Conservation (phyloP, 2,888 invertebrate genomes). For the Lamellibrachia columna region DNA sequence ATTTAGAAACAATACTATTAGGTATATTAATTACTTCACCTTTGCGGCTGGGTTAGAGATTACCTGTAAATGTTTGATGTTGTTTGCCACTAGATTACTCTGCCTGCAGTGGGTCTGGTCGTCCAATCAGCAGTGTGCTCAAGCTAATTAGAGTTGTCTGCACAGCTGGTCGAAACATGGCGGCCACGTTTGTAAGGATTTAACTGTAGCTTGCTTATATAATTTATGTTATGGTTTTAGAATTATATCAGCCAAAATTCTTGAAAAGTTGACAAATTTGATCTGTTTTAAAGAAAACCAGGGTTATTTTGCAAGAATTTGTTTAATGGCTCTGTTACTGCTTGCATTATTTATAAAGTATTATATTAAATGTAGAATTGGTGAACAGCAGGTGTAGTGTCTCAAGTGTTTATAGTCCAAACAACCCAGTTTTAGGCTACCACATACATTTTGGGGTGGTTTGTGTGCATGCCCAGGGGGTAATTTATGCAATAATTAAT, state of each 20-base stretch:
- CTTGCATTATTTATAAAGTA: too few relatives aligned
- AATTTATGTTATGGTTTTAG: background rate
- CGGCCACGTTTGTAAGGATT: constrained; percentile 68
- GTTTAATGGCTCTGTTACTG: too few relatives aligned
- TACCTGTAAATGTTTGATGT: background rate
- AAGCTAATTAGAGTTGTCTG: constrained; percentile 79
- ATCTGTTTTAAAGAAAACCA: background rate
- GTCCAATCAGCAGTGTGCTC: constrained; percentile 77
- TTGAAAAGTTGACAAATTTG: background rate
- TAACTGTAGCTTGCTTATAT: background rate
- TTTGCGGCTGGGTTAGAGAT: background rate
- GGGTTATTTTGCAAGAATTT: too few relatives aligned
- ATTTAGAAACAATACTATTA: too few relatives aligned
- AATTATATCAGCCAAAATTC: background rate
- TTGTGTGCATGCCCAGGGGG: too few relatives aligned
- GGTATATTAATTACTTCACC: background rate
- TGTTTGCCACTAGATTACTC: background rate
- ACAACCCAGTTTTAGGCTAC: too few relatives aligned
- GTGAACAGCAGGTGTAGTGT: too few relatives aligned
- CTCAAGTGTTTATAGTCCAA: too few relatives aligned
- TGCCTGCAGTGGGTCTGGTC: constrained; percentile 70
- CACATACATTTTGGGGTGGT: too few relatives aligned
- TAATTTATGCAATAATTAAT: too few relatives aligned
- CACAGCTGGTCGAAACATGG: constrained; percentile 72
- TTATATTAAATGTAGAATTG: too few relatives aligned